Base-by-base conservation (phyloP, 2,888 invertebrate genomes). In the Homarus gammarus region DNA sequence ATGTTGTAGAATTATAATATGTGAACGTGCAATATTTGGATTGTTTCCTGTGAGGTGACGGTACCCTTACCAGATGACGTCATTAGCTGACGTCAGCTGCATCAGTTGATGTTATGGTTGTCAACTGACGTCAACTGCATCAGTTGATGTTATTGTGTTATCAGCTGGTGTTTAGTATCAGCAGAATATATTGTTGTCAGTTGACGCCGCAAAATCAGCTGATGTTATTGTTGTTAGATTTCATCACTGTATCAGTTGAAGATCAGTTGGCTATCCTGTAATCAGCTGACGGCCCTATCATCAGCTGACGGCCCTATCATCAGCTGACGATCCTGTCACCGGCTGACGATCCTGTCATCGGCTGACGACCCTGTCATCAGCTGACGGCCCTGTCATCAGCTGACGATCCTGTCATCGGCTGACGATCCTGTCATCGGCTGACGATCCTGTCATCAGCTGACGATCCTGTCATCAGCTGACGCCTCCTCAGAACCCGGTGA, bases 11-110 rank as follows among this genome's bases (percentile, higher is more conserved):
- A 27, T 12, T 75, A 27, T n/a, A 12, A 40, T 18, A 44, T 75
- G 18, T n/a, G n/a, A n/a, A n/a, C 15, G 75, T 75, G 75, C 75
- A 75, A 75, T 75, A 75, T 75, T 75, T 27, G 70, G 18, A 27
- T 70, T 75, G 40, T 75, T 64, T 64, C 31, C 27, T 64, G 64
- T 64, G 31, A 64, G 27, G 27, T 64, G 64, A 22, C 31, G 64
- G 22, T 5, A 18, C 56, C 3, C 22, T 56, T 18, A 22, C 18
- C 56, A 56, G 56, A 15, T n/a, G n/a, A 8, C 6, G 44, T 44
- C 12, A 44, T 44, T 5, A 44, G 44, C 12, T 44, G 44, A 44
- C 44, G n/a, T n/a, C n/a, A n/a, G n/a, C n/a, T n/a, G n/a, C n/a
- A n/a, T n/a, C n/a, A n/a, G n/a, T n/a, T n/a, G n/a, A n/a, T n/a